Base-by-base conservation (phyloP, 2,797 vertebrate genomes). In the Centropyge bicolor region DNA sequence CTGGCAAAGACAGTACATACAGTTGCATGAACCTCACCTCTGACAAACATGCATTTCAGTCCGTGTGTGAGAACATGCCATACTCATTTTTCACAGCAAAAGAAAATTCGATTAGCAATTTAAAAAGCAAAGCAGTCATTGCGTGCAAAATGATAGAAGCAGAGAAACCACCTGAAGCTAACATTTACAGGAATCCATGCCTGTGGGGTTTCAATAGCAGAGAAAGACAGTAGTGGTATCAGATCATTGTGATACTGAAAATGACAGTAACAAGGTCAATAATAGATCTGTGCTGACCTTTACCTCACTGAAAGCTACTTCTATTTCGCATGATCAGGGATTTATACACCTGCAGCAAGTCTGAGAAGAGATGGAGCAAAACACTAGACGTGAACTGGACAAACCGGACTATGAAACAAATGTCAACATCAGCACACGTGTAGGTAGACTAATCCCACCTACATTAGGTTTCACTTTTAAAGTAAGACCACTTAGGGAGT, bases 241-340 rank as follows among this genome's bases (percentile, higher is more conserved):
- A 92, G 73, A 92, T 93, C 91, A 91, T 62, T 92, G 78, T 92
- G 92, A 94, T 90, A 94, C 85, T 88, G 91, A 93, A 86, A 93
- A 88, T 56, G 72, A 88, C 82, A 84, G 78, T 60, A 87, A 86
- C 80, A 74, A 69, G 71, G 83, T 84, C 89, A 89, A 75, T 88
- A 73, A 85, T 84, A 87, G 76, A 80, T 27, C 40, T 79, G 60
- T 71, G 72, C 74, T 86, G 86, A 78, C 75, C 85, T 91, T 87
- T 78, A 73, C 54, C 63, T 86, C 36, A 52, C 52, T 66, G 40
- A 84, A 59, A 84, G 61, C 62, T 78, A 48, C 62, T 81, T 85
- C 36, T 56, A 17, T 80, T 76, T 86, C 61, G 68, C 64, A 85
- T 51, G 70, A 61, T 16, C 46, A 76, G 64, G 61, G 74, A 81